These are phyloP conservation scores for Nephrotoma appendiculata DNA, from an alignment of 2,888 invertebrate genomes.

Conservation along the genomic window DNA sequence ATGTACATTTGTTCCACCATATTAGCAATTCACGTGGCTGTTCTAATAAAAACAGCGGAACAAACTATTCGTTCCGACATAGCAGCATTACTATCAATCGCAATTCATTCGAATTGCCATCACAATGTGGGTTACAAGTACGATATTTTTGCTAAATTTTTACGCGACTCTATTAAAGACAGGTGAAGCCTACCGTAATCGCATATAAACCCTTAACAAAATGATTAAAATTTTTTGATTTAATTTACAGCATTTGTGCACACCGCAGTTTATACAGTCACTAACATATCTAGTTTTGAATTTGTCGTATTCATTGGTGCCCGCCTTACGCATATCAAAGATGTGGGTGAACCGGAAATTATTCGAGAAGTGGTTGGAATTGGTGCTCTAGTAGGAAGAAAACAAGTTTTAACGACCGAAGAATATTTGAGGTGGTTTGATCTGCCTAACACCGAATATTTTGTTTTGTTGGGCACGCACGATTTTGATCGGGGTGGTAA, in stretches of 20 bases:
- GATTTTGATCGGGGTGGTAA: background rate
- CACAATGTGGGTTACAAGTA: too few species aligned
- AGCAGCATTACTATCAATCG: too few species aligned
- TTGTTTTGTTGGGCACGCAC: background rate
- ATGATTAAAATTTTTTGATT: background rate
- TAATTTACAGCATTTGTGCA: background rate
- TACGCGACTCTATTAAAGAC: too few species aligned
- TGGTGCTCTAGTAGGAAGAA: background rate
- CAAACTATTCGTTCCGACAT: too few species aligned
- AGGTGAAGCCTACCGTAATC: too few species aligned
- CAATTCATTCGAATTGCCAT: too few species aligned
- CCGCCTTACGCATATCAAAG: background rate
- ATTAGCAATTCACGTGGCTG: too few species aligned
- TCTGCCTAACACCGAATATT: background rate
- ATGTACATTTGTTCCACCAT: too few species aligned
- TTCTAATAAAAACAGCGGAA: too few species aligned
- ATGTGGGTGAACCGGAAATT: background rate
- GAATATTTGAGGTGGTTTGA: background rate
- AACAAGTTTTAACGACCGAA: background rate
- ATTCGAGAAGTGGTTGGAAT: background rate
- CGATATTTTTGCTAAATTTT: too few species aligned
- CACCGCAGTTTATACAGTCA: background rate
- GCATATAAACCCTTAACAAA: too few species aligned
- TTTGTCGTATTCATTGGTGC: background rate
- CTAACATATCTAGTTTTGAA: background rate